These are phyloP conservation scores for Hemitrygon akajei DNA, from an alignment of 2,797 vertebrate genomes.

Conservation along the genomic window DNA sequence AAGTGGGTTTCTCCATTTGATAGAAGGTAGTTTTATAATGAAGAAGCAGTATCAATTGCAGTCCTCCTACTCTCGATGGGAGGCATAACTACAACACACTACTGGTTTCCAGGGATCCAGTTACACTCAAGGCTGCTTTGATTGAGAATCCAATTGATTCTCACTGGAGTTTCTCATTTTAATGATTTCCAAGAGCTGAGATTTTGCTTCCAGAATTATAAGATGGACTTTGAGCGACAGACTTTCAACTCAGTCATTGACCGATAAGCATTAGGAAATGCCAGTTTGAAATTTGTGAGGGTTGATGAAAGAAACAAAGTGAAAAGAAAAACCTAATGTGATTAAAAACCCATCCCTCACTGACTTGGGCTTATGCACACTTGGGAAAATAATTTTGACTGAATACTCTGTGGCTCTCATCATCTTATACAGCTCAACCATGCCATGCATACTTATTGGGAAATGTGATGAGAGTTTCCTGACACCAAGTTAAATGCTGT, in stretches of 20 bases:
- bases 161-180: not conserved
- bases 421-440: no score
- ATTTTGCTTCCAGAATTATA: not conserved
- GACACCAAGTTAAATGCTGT: not conserved
- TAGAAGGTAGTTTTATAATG: not conserved
- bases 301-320: not conserved
- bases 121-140: not conserved
- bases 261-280: not conserved
- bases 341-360: not conserved
- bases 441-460: no score
- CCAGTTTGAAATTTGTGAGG: not conserved
- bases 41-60: not conserved
- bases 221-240: not conserved
- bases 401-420: no score
- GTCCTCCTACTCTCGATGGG: not conserved
- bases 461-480: not conserved
- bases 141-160: not conserved
- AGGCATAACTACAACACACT: not conserved
- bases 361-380: no score
- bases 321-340: not conserved
- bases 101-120: not conserved
- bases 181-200: not conserved
- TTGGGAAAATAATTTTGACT: no score
- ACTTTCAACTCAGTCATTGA: not conserved
- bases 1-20: not conserved